A percentile compares a stretch with the other conserved stretches of the same genome.
These are phyloP conservation scores for Callopanchax toddi DNA, from an alignment of 2,113 vertebrate species.

Conservation along the genomic window DNA sequence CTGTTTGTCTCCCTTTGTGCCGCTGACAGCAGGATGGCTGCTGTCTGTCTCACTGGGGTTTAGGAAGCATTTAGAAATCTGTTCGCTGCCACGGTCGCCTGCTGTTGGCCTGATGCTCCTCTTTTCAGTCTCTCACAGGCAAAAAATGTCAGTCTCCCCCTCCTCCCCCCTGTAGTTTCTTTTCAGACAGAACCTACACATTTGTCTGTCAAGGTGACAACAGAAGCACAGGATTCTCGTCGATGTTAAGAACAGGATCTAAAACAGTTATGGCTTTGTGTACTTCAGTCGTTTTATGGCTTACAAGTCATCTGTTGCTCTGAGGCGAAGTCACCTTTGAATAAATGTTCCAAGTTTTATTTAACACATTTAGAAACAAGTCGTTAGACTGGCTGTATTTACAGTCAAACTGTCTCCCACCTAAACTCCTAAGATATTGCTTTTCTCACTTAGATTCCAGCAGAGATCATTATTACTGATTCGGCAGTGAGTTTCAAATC, in stretches of 20 bases:
- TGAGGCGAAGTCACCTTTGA: conserved; percentile 15
- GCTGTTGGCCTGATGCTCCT: conserved; percentile 50
- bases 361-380: conserved; percentile 28
- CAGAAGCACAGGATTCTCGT: conserved; percentile 52
- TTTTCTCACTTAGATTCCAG: conserved; percentile 28
- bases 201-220: conserved; percentile 28
- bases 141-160: conserved; percentile 53
- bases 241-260: conserved; percentile 28
- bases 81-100: conserved; percentile 44
- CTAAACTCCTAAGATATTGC: conserved; percentile 42
- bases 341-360: conserved; percentile 27
- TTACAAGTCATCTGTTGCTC: conserved; percentile 65
- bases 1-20: conserved; percentile 34
- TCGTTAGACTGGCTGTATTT: conserved; percentile 16
- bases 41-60: conserved; percentile 35
- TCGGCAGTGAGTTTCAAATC: conserved; percentile 5
- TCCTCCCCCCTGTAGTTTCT: conserved; percentile 52
- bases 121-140: conserved; percentile 55
- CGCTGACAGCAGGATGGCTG: conserved; percentile 37
- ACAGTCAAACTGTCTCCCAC: too few species aligned
- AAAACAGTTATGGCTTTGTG: conserved; percentile 59
- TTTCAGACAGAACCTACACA: conserved; percentile 51
- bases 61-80: conserved; percentile 54
- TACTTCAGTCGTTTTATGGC: conserved; percentile 53
- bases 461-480: conserved; percentile 29